Evolutionary conservation across 2,113 vertebrate species (phyloP).

Genomic region (Pithys albifrons): DNA sequence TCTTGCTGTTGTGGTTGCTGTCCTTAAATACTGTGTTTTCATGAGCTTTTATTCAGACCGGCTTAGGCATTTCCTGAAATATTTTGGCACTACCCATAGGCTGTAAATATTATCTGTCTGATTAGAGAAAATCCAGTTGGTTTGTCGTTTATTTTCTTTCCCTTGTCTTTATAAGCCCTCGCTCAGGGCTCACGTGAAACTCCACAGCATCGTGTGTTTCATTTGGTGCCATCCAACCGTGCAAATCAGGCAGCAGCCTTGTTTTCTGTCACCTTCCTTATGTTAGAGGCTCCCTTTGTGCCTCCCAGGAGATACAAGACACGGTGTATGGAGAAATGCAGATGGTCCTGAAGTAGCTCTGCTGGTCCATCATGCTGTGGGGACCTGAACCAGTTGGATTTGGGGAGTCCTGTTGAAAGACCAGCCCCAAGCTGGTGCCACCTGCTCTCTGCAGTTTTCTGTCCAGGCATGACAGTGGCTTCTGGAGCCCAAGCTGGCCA

Average conservation of each 20-base stretch:
- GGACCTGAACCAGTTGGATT: neutral
- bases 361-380: neutral
- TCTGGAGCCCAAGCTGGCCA: neutral
- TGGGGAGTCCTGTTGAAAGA: fast-evolving
- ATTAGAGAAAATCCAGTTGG: slow-evolving; percentile 58
- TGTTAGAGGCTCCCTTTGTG: neutral
- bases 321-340: neutral
- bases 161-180: neutral
- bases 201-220: neutral
- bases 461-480: neutral
- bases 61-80: slow-evolving; percentile 60
- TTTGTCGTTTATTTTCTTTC: neutral
- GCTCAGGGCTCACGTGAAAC: neutral
- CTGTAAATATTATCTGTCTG: slow-evolving; percentile 62
- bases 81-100: slow-evolving; percentile 38
- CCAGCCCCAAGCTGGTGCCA: neutral
- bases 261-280: neutral
- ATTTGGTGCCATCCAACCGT: neutral
- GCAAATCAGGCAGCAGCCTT: slow-evolving; percentile 4
- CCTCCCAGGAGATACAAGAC: neutral
- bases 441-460: neutral
- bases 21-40: slow-evolving; percentile 49
- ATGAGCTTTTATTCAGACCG: slow-evolving; percentile 46
- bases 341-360: neutral
- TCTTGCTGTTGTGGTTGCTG: neutral